Evolutionary conservation across 2,113 vertebrate species (phyloP), one percentile per base, ranked within the genome.

Genomic region (Mustelus asterias): DNA sequence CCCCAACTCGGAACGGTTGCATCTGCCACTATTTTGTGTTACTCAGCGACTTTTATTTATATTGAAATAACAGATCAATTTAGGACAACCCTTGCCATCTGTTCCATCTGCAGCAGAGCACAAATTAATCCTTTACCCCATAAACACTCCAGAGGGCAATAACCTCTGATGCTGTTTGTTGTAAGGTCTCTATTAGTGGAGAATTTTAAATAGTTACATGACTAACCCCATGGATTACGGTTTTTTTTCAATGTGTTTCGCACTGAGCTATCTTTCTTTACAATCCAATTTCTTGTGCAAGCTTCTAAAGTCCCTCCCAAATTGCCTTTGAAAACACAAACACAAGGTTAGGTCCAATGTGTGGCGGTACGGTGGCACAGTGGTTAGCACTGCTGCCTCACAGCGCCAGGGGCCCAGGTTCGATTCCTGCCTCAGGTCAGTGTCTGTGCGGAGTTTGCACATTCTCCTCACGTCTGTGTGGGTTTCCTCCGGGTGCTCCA

Each of bases 31-130:
- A 60, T 63, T 63, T 65, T 65, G 29, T 93, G 33, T 93, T 33
- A 22, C 33, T 37, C 60, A 93, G 63, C 89, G 63, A 93, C 60
- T 63, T 65, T 65, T 93, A 65, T 65, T 65, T 65, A 93, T 65
- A 93, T 60, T 37, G 89, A 37, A 93, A 65, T 93, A 65, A 93
- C 33, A 93, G 60, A 65, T 63, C 89, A 93, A 93, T 65, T 63
- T 37, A 63, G 58, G 58, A n/a, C 89, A 65, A 37, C n/a, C 89
- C 89, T 41, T 9, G 33, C 89, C 89, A 65, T 93, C 89, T 93
- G 89, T 93, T 93, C 89, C 37, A 93, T 93, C 33, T 93, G 89
- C 58, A 65, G n/a, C 89, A 65, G 58, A n/a, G 29, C 88, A 58
- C 54, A 63, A 58, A 90, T 58, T 90, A 90, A 90, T 90, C 88